These are phyloP conservation scores for Diorhabda carinulata DNA, from an alignment of 1,140 invertebrate species.

Conservation along the genomic window DNA sequence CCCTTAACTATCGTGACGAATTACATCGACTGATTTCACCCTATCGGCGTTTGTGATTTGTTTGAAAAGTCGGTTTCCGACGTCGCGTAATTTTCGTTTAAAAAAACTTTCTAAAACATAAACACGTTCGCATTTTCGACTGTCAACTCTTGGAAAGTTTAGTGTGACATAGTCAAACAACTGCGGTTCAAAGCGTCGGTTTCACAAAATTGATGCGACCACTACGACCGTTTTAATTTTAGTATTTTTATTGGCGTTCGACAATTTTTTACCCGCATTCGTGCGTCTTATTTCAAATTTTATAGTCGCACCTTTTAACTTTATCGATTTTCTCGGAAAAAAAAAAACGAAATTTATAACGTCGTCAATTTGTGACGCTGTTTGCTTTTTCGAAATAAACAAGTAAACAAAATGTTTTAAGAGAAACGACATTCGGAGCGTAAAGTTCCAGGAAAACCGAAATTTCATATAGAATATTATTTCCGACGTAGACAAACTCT, in stretches of 20 bases:
- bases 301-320: constrained; percentile 7
- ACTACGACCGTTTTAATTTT: constrained; percentile 5
- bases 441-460: too few relatives aligned
- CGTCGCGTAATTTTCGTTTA: neutral
- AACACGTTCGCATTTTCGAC: neutral
- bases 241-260: constrained; percentile 13
- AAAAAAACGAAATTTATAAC: neutral
- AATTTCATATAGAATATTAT: too few relatives aligned
- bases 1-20: too few relatives aligned
- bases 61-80: constrained; percentile 17
- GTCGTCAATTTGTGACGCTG: neutral
- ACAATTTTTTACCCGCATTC: neutral
- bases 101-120: constrained; percentile 1
- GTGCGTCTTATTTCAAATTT: neutral
- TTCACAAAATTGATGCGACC: constrained; percentile 11
- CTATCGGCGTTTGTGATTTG: constrained; percentile 3
- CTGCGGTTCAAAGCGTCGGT: neutral
- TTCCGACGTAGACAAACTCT: too few relatives aligned
- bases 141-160: neutral
- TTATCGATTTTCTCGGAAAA: neutral
- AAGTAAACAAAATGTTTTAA: too few relatives aligned
- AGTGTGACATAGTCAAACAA: constrained; percentile 9
- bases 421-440: too few relatives aligned
- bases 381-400: neutral
- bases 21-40: neutral